Percentiles rank a stretch among this genome's conserved stretches.
Evolutionary conservation across 2,113 vertebrate species (phyloP).

Genomic region (Mormyrus iriodes): DNA sequence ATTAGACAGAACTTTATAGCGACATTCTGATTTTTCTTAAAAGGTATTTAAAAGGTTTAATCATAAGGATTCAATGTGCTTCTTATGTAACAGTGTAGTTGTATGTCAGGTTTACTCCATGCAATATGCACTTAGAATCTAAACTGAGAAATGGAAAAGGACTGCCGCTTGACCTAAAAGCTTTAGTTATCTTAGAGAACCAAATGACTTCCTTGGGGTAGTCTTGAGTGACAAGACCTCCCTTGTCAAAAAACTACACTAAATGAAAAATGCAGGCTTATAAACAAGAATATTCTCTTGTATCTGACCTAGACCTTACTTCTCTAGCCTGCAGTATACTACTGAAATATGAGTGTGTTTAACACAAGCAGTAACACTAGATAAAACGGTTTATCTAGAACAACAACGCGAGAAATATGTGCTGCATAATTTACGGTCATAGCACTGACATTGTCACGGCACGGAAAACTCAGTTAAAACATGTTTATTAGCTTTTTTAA

Average conservation of each 20-base stretch:
- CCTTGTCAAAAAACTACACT: background rate
- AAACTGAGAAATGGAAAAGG: background rate
- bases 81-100: background rate
- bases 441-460: background rate
- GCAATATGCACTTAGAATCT: background rate
- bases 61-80: background rate
- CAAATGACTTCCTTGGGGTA: background rate
- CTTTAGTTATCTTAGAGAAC: background rate
- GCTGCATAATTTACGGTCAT: background rate
- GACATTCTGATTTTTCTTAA: background rate
- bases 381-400: background rate
- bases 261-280: too few relatives aligned
- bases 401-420: too few relatives aligned
- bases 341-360: background rate
- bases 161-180: background rate
- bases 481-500: too few relatives aligned
- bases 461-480: background rate
- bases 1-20: background rate
- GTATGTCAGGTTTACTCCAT: background rate
- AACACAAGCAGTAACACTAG: background rate
- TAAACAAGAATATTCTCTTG: background rate
- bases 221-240: background rate
- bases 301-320: background rate
- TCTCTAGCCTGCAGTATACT: background rate
- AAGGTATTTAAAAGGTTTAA: background rate